Evolutionary conservation across 2,797 vertebrate genomes (phyloP).

Genomic region (Pelobates cultripes): DNA sequence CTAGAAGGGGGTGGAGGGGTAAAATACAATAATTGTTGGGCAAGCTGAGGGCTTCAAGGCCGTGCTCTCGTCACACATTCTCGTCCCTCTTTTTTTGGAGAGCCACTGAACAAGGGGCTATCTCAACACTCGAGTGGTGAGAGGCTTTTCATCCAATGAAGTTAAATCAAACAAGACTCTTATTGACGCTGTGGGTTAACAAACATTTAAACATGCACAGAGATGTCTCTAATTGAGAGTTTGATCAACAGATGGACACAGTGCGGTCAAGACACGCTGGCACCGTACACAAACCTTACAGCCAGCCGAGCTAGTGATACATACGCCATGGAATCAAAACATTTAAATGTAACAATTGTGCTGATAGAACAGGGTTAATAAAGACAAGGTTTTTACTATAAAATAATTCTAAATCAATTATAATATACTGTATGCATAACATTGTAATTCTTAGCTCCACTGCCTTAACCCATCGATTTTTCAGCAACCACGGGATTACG

Average conservation of each 20-base stretch:
- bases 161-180: conserved; percentile 67
- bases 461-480: too few relatives aligned
- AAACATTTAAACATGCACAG: conserved; percentile 58
- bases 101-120: conserved; percentile 68
- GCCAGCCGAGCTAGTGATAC: too few relatives aligned
- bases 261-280: too few relatives aligned
- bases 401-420: too few relatives aligned
- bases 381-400: too few relatives aligned
- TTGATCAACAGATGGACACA: background rate
- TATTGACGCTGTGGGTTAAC: conserved; percentile 54
- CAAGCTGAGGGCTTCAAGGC: conserved; percentile 65
- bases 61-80: conserved; percentile 51
- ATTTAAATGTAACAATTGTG: too few relatives aligned
- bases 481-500: too few relatives aligned
- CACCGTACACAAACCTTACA: too few relatives aligned
- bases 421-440: too few relatives aligned
- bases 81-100: conserved; percentile 1
- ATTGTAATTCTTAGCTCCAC: too few relatives aligned
- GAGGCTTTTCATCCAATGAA: conserved; percentile 68
- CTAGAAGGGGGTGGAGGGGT: conserved; percentile 1
- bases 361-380: too few relatives aligned
- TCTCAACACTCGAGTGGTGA: conserved; percentile 59
- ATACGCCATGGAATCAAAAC: too few relatives aligned
- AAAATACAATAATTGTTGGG: conserved; percentile 67
- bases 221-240: conserved; percentile 13